Evolutionary conservation across 2,113 vertebrate genomes (phyloP), one percentile per base, ranked within the genome.

Genomic region (Ramphastos sulfuratus): DNA sequence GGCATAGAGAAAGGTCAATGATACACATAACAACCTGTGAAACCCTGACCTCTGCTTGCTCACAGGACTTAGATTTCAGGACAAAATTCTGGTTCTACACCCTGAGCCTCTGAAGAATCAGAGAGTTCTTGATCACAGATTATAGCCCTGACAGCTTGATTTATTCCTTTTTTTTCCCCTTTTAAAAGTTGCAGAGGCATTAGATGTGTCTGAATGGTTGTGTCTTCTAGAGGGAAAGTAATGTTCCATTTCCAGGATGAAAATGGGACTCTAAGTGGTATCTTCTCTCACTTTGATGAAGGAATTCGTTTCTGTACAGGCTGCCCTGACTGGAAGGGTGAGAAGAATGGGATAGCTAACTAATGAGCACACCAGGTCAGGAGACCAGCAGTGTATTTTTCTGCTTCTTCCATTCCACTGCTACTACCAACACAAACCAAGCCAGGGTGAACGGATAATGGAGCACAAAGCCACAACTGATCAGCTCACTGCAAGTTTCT

Each of bases 201-300:
- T 21, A 83, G 14, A 46, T 33, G 39, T 58, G 37, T 88, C 76
- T 85, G 61, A 92, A 81, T 12, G 27, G 24, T 81, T 1, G 0
- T 91, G 72, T n/a, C 39, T 81, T 79, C 61, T 73, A 74, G 67
- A 92, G 25, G 33, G 63, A 70, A 94, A 83, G 54, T 55, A 83
- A 85, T 90, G 72, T 89, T 89, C 75, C 54, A 91, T 82, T 80
- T 89, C 69, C 58, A 92, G 64, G 54, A 71, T 67, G 56, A 92
- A 94, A 95, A 83, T 33, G 46, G 72, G 25, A 74, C 46, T 82
- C 0, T 74, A 82, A 91, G 30, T 87, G 60, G 37, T 67, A 64
- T 20, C 13, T 89, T 85, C 75, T 67, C 82, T 70, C 48, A 63
- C 31, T 89, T 30, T 60, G 87, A 91, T 85, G 90, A 85, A 54